These are phyloP conservation scores for Schlechtendalia chinensis DNA, from an alignment of 1,140 invertebrate species.

Conservation along the genomic window DNA sequence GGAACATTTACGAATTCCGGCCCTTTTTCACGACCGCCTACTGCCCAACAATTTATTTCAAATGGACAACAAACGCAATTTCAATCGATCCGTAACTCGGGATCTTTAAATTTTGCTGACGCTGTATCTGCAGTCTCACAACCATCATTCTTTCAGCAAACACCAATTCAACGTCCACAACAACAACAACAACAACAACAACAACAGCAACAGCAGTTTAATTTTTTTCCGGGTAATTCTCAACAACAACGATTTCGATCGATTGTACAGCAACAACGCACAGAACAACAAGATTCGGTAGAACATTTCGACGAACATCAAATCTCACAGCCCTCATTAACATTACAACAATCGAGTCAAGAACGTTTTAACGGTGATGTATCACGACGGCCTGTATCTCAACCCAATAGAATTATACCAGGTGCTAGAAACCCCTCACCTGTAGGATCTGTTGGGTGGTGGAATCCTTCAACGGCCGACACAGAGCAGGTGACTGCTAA, in stretches of 20 bases:
- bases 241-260: constrained; percentile 34
- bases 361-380: not conserved
- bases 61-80: constrained; percentile 21
- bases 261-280: not conserved
- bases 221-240: constrained; percentile 9
- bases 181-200: not conserved
- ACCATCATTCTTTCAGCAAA: constrained; percentile 24
- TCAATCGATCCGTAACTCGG: constrained; percentile 3
- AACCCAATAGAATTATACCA: not conserved
- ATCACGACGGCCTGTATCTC: not conserved
- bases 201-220: constrained; percentile 1
- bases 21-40: constrained; percentile 21
- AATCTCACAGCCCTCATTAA: constrained; percentile 13
- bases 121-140: not conserved
- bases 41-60: constrained; percentile 20
- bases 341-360: not conserved
- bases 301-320: not conserved
- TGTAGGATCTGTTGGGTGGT: not conserved
- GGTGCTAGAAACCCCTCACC: not conserved
- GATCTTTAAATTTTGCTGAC: constrained; percentile 19
- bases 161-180: not conserved
- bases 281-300: not conserved
- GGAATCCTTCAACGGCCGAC: not conserved
- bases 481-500: not conserved
- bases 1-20: constrained; percentile 27